A percentile compares a stretch with the other conserved stretches of the same genome.
Conservation (phyloP, 2,888 invertebrate genomes). For the Tetragnatha montana region DNA sequence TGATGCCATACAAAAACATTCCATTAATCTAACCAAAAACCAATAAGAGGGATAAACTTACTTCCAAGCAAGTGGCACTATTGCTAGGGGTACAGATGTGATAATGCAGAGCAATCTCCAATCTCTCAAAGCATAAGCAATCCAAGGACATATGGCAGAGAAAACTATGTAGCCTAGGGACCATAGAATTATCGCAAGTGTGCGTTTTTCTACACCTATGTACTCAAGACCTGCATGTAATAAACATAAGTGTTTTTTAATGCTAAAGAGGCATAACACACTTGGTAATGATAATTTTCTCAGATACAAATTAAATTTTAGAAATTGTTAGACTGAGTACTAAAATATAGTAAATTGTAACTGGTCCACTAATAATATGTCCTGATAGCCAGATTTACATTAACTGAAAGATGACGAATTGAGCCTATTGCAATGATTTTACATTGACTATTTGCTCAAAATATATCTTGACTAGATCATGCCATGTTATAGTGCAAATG, state of each 20-base stretch:
- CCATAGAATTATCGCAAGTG: slow-evolving; percentile 71
- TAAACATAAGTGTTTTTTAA: slow-evolving; percentile 14
- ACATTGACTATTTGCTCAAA: too few species aligned
- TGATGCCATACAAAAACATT: too few species aligned
- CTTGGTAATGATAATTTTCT: neutral
- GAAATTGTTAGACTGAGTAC: too few species aligned
- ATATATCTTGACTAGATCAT: too few species aligned
- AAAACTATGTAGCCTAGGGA: slow-evolving; percentile 71
- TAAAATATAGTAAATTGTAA: too few species aligned
- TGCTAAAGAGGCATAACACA: neutral
- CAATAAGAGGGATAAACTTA: slow-evolving; percentile 19
- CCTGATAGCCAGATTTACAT: too few species aligned
- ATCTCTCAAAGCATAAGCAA: slow-evolving; percentile 69
- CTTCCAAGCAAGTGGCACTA: slow-evolving; percentile 66
- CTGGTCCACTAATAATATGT: too few species aligned
- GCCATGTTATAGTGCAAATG: too few species aligned
- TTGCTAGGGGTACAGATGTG: slow-evolving; percentile 70
- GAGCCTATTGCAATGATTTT: too few species aligned
- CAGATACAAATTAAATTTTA: neutral
- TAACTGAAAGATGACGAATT: too few species aligned
- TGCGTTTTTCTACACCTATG: slow-evolving; percentile 72
- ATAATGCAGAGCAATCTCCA: slow-evolving; percentile 71
- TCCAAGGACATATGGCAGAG: slow-evolving; percentile 72
- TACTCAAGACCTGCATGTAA: slow-evolving; percentile 70
- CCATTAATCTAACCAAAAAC: neutral